These are phyloP conservation scores for Microtus pennsylvanicus DNA, from an alignment of 2,113 vertebrate species.

Conservation along the genomic window DNA sequence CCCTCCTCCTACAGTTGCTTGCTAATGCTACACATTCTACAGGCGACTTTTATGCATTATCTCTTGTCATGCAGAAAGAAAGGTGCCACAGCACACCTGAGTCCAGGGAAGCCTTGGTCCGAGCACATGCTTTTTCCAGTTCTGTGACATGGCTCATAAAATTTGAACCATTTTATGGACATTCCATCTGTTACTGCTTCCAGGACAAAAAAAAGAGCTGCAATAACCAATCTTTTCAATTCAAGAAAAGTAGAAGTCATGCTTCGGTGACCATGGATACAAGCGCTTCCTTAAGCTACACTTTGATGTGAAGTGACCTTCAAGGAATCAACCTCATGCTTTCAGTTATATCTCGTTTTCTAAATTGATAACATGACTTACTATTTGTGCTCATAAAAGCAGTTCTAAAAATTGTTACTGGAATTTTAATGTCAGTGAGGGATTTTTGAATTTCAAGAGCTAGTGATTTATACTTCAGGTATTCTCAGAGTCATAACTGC, in stretches of 20 bases:
- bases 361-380: background rate
- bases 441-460: background rate
- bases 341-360: background rate
- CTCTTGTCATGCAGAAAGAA: background rate
- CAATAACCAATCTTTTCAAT: background rate
- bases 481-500: background rate
- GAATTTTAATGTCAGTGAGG: background rate
- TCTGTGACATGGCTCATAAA: background rate
- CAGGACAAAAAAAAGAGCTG: background rate
- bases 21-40: background rate
- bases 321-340: background rate
- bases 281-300: background rate
- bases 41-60: background rate
- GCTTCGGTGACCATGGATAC: background rate
- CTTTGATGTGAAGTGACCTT: background rate
- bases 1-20: background rate
- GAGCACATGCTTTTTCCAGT: background rate
- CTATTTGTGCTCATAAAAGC: conserved; percentile 27
- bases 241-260: background rate
- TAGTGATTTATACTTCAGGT: background rate
- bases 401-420: background rate
- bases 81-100: background rate
- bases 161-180: background rate
- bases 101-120: background rate
- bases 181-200: background rate